A percentile compares a stretch with the other conserved stretches of the same genome.
phyloP scores from a whole-genome alignment of 92 coral and sea anemone species.

The Palythoa heliodiscus region DNA sequence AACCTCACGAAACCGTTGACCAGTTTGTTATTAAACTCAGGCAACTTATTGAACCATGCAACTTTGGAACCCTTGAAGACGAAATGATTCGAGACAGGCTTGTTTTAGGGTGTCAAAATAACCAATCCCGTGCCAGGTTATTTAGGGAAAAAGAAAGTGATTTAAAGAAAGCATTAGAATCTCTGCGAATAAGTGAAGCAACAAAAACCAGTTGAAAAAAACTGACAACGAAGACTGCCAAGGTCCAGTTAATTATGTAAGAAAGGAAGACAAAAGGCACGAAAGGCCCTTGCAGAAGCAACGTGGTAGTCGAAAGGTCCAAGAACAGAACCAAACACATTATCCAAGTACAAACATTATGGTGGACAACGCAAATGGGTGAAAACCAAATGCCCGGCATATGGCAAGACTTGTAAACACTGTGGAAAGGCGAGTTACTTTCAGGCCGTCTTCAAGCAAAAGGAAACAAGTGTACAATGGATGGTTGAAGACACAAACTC shows the following conservation, averaged over 20 bases:
- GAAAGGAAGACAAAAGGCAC: not conserved
- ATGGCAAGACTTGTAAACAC: not conserved
- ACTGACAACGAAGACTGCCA: not conserved
- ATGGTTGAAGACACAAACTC: not conserved
- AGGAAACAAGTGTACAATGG: not conserved
- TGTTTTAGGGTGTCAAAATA: slow-evolving; percentile 29
- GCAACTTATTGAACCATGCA: slow-evolving; percentile 39
- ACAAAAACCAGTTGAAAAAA: not conserved
- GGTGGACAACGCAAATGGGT: not conserved
- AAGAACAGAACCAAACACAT: not conserved
- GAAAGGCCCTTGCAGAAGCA: not conserved
- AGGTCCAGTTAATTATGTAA: not conserved
- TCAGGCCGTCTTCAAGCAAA: not conserved
- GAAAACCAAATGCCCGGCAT: slow-evolving; percentile 10
- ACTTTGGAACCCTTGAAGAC: slow-evolving; percentile 38
- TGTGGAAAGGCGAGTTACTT: not conserved
- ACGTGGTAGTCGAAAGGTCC: not conserved
- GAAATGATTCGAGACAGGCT: slow-evolving; percentile 18
- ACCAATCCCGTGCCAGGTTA: slow-evolving; percentile 38
- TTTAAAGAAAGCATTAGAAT: slow-evolving; percentile 34
- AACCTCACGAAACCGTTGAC: slow-evolving; percentile 45
- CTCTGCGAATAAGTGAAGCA: not conserved
- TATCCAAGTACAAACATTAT: not conserved
- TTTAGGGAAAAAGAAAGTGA: slow-evolving; percentile 34
- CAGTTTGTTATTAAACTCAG: slow-evolving; percentile 34